Conservation (phyloP, 2,113 vertebrate genomes). For the Oreochromis niloticus region DNA sequence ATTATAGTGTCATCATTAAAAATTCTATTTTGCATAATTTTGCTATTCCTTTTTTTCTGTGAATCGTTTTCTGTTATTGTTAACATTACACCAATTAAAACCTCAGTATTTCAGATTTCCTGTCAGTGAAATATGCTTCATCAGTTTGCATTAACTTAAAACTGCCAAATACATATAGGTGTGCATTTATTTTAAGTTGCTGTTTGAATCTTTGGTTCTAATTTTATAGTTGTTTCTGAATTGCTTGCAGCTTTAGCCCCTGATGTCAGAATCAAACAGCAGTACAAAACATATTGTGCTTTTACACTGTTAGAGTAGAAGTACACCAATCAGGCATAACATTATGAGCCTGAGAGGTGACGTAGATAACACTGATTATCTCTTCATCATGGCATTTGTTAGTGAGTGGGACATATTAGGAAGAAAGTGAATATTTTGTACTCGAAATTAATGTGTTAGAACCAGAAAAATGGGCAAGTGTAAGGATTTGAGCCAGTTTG, state of each 20-base stretch:
- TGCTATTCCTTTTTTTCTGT: not conserved
- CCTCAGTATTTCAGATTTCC: not conserved
- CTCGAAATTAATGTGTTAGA: not conserved
- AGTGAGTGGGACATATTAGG: not conserved
- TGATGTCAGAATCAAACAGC: not conserved
- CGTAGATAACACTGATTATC: not conserved
- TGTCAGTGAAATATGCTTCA: not conserved
- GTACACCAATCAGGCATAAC: not conserved
- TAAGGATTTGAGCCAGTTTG: not conserved
- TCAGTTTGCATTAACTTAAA: not conserved
- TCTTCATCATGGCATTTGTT: not conserved
- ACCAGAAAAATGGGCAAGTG: not conserved
- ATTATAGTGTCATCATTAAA: not conserved
- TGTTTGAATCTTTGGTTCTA: not conserved
- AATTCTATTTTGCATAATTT: rapidly evolving
- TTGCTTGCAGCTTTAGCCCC: not conserved
- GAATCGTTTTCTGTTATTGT: not conserved
- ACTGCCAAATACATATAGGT: not conserved
- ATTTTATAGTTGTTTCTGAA: not conserved
- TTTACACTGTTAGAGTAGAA: not conserved
- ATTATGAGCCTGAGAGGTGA: not conserved
- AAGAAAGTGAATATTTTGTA: not conserved
- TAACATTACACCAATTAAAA: not conserved
- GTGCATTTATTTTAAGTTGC: not conserved
- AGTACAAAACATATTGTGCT: not conserved